Conservation (phyloP, 2,797 vertebrate genomes). For the Odontamblyopus lacepedii region DNA sequence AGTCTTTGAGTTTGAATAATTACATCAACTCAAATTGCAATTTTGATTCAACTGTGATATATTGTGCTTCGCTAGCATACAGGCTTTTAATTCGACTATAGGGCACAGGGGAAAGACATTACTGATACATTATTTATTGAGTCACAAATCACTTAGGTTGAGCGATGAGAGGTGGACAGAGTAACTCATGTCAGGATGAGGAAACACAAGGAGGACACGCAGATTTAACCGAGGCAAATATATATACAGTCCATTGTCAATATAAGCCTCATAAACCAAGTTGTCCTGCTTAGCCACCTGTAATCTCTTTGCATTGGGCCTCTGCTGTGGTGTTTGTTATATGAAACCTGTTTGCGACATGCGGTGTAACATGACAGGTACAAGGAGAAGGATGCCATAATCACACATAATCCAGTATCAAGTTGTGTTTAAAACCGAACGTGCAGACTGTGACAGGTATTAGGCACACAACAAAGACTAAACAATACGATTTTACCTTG, state of each 20-base stretch:
- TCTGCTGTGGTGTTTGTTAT: not conserved
- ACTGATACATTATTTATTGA: not conserved
- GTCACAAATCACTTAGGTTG: not conserved
- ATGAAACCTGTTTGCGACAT: slow-evolving; percentile 1
- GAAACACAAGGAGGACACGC: not conserved
- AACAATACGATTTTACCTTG: not conserved
- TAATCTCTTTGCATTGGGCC: not conserved
- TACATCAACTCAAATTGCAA: no score
- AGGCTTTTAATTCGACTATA: no score
- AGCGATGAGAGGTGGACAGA: not conserved
- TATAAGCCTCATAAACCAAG: not conserved
- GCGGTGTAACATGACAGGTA: slow-evolving; percentile 12
- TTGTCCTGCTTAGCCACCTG: not conserved
- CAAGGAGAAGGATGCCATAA: slow-evolving; percentile 2
- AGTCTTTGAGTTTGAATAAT: no score
- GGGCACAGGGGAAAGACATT: not conserved
- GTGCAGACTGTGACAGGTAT: not conserved
- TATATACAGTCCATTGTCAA: not conserved
- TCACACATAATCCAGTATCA: slow-evolving; percentile 13
- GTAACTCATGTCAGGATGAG: not conserved
- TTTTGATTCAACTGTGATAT: no score
- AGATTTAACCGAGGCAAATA: not conserved
- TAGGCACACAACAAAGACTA: not conserved
- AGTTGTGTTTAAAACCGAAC: not conserved
- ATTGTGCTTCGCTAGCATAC: no score